phyloP scores from a whole-genome alignment of 2,113 vertebrate species.

The Sterrhoptilus dennistouni region DNA sequence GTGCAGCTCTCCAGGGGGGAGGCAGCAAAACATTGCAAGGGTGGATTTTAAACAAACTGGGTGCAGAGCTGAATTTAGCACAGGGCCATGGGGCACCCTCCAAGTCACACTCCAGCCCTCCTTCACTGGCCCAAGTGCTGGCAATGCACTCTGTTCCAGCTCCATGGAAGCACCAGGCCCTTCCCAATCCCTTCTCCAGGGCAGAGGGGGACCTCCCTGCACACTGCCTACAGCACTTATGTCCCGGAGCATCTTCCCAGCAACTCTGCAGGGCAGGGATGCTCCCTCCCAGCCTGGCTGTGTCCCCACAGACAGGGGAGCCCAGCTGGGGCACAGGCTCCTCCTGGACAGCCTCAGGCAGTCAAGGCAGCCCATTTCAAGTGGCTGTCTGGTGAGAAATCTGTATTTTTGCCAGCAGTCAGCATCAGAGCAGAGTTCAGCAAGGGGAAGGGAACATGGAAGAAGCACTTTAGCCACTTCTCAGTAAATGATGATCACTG shows the following conservation, averaged over 20 bases:
- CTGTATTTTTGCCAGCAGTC: background rate
- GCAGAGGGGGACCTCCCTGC: background rate
- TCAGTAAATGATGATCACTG: background rate
- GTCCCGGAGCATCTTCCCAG: fast-evolving
- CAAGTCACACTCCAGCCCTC: background rate
- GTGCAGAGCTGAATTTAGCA: background rate
- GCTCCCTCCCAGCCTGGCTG: too few relatives aligned
- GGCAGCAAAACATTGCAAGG: background rate
- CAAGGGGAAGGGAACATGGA: background rate
- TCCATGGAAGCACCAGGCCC: background rate
- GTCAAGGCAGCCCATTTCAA: background rate
- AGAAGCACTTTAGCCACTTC: background rate
- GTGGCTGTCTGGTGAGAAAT: background rate
- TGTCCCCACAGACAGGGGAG: background rate
- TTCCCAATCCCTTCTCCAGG: background rate
- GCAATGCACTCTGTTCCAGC: background rate
- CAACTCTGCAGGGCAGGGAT: background rate
- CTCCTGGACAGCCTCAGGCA: background rate
- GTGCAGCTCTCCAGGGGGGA: background rate
- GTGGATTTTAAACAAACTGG: background rate
- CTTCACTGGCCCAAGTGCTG: background rate
- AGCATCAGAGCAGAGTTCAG: background rate
- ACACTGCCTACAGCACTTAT: background rate
- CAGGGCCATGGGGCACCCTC: background rate
- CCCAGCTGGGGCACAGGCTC: background rate